Conservation (phyloP, 2,797 vertebrate genomes). For the Netta rufina region DNA sequence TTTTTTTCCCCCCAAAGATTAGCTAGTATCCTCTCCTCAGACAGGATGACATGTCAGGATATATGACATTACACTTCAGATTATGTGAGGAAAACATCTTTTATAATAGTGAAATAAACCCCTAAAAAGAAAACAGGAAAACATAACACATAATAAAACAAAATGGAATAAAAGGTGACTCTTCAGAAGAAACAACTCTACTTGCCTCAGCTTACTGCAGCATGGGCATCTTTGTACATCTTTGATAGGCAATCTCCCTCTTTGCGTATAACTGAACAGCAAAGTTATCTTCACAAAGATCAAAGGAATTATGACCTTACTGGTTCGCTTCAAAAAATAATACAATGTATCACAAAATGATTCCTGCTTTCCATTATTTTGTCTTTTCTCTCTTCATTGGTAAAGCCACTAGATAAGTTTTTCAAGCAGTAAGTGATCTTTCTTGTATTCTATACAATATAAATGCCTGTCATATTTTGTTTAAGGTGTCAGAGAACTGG, state of each 20-base stretch:
- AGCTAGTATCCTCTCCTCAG: background rate
- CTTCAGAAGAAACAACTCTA: background rate
- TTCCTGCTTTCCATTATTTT: slow-evolving; percentile 22
- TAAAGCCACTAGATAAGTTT: slow-evolving; percentile 22
- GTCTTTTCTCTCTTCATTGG: background rate
- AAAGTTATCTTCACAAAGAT: background rate
- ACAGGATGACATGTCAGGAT: background rate
- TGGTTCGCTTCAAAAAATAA: background rate
- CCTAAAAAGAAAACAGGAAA: background rate
- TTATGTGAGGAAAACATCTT: background rate
- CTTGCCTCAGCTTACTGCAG: slow-evolving; percentile 32
- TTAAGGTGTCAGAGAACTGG: slow-evolving; percentile 72
- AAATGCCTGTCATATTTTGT: slow-evolving; percentile 75
- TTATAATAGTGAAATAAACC: background rate
- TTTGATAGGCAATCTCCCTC: background rate
- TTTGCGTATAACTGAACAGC: background rate
- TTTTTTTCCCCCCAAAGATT: background rate
- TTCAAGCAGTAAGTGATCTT: slow-evolving; percentile 43
- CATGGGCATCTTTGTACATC: background rate
- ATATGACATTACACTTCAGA: background rate
- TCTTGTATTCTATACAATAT: slow-evolving; percentile 59
- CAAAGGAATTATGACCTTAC: background rate
- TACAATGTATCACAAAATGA: background rate
- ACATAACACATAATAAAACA: background rate
- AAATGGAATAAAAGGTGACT: slow-evolving; percentile 5